phyloP scores from a whole-genome alignment of 2,888 invertebrate genomes.

The Hypomecis punctinalis region DNA sequence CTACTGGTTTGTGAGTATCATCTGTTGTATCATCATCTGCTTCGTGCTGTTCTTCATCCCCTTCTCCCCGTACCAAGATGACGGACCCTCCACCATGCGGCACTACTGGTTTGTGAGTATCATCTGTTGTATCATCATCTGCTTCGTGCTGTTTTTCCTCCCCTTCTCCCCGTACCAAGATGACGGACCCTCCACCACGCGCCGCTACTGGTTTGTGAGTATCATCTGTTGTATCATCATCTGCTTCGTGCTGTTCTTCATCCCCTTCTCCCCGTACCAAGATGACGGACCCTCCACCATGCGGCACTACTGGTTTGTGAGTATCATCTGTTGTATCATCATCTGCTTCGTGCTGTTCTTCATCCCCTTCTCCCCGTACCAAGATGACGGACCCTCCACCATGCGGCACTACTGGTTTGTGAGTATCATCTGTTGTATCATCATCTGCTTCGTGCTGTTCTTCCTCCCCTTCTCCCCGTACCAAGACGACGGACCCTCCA shows the following conservation, averaged over 20 bases:
- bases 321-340: too few species aligned
- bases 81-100: slow-evolving; percentile 62
- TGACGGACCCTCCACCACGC: slow-evolving; percentile 60
- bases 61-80: slow-evolving; percentile 64
- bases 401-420: slow-evolving; percentile 80
- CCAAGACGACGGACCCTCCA: slow-evolving; percentile 57
- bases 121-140: too few species aligned
- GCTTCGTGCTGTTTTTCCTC: slow-evolving; percentile 60
- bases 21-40: too few species aligned
- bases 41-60: slow-evolving; percentile 65
- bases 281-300: slow-evolving; percentile 62
- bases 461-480: slow-evolving; percentile 68
- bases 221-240: too few species aligned
- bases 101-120: slow-evolving; percentile 79
- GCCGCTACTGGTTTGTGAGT: slow-evolving; percentile 79
- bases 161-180: slow-evolving; percentile 68
- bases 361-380: slow-evolving; percentile 65
- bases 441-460: slow-evolving; percentile 58
- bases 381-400: slow-evolving; percentile 58
- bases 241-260: slow-evolving; percentile 59
- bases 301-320: slow-evolving; percentile 78
- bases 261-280: slow-evolving; percentile 66
- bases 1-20: slow-evolving; percentile 75
- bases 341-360: slow-evolving; percentile 60
- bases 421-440: too few species aligned